Base-by-base conservation (phyloP, 1,140 invertebrate species). In the Drosophila cardini region DNA sequence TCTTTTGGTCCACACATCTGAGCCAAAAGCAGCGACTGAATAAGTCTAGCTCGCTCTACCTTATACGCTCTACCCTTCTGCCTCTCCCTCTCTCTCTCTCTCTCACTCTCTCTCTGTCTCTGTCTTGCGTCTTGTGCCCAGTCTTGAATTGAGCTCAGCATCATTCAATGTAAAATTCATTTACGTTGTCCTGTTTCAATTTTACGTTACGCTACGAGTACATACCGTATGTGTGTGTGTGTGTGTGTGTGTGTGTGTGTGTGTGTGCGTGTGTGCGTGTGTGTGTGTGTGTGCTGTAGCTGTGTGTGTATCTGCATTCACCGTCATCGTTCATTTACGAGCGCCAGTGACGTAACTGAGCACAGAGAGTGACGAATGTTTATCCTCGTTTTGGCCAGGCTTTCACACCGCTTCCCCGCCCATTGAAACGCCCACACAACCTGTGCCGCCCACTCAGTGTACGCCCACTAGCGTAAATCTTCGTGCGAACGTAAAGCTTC, bases 101-200 rank as follows among this genome's bases (percentile, higher is more conserved):
- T 34, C 36, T 53, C 26, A 16, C 53, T 26, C 46, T 58, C 26
- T 36, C 46, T 32, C 46, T 48, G 16, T 21, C 30, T 48, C 26
- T 32, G 15, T 42, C 7, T 11, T 30, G 15, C 11, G 34, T 52
- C 48, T 40, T 10, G 32, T 26, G 15, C 26, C 48, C 40, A 32
- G 21, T 43, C 30, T 48, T 26, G 45, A 32, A 42, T 60, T 69
- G 18, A 32, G n/a, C 50, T 46, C 60, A 72, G 83, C 82, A 78
- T 87, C 82, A 86, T 86, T 87, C 83, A 87, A 87, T 87, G 84
- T 73, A 89, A 83, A 82, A 87, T 87, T 87, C 84, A 87, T 87
- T 87, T 87, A 87, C 79, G 83, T 83, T 87, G 83, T 86, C 83
- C 83, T 87, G 78, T 63, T 86, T 86, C 78, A 63, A 82, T 86